Percentiles rank a stretch among this genome's conserved stretches.
Conservation (phyloP, 2,888 invertebrate genomes). For the Rhamphomyia laevipes region DNA sequence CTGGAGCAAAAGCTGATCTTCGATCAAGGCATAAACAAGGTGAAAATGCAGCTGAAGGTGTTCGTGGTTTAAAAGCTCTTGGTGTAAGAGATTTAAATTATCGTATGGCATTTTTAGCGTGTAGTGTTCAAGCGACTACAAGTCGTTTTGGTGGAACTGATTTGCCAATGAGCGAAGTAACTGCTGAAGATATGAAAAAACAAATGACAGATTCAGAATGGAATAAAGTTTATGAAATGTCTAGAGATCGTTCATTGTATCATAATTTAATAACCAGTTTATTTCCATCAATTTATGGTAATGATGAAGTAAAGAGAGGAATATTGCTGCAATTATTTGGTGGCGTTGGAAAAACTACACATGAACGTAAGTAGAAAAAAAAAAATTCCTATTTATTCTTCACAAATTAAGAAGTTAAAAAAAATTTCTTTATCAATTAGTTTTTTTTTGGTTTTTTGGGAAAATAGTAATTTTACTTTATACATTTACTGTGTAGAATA, state of each 20-base stretch:
- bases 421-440: not conserved
- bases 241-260: slow-evolving; percentile 82
- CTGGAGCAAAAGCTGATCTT: slow-evolving; percentile 77
- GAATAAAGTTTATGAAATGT: slow-evolving; percentile 94
- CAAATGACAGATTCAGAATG: slow-evolving; percentile 92
- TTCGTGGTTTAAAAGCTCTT: slow-evolving; percentile 67
- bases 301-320: slow-evolving; percentile 88
- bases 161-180: slow-evolving; percentile 73
- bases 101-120: slow-evolving; percentile 87
- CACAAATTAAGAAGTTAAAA: not conserved
- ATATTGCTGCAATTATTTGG: slow-evolving; percentile 93
- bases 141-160: slow-evolving; percentile 81
- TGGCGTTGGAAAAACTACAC: slow-evolving; percentile 89
- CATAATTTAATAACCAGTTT: slow-evolving; percentile 80
- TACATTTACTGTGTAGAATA: not conserved
- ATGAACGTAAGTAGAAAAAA: slow-evolving; percentile 48
- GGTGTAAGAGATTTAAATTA: slow-evolving; percentile 75
- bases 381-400: too few species aligned
- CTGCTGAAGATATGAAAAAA: slow-evolving; percentile 82
- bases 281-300: slow-evolving; percentile 94
- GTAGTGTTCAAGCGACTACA: slow-evolving; percentile 78
- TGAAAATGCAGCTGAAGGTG: slow-evolving; percentile 70
- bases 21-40: slow-evolving; percentile 60
- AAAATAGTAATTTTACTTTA: not conserved
- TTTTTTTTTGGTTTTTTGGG: not conserved